Evolutionary conservation across 2,113 vertebrate species (phyloP).

Genomic region (Cathartes aura): DNA sequence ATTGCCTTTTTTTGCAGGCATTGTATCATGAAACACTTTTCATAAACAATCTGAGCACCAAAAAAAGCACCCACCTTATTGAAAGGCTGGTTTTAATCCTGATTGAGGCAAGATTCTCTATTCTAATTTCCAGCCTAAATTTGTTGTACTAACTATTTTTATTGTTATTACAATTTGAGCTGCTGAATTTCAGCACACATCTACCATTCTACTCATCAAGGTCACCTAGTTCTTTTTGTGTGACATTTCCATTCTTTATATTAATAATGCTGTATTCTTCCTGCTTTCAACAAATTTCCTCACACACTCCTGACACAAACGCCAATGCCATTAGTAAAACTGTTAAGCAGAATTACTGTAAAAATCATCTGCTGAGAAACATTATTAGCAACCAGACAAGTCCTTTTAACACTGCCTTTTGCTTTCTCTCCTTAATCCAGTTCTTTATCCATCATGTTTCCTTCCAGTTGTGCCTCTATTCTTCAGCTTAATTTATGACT

Average conservation of each 20-base stretch:
- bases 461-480: neutral
- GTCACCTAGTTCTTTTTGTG: neutral
- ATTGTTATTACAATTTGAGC: neutral
- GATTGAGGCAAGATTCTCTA: neutral
- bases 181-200: neutral
- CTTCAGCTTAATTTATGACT: neutral
- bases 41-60: neutral
- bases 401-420: neutral
- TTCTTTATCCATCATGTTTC: neutral
- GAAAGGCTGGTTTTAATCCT: neutral
- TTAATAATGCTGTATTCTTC: neutral
- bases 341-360: accelerated
- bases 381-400: neutral
- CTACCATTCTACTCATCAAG: neutral
- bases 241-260: neutral
- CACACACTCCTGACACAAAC: neutral
- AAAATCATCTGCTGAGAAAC: neutral
- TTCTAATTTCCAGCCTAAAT: neutral
- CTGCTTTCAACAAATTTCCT: neutral
- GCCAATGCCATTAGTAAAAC: neutral
- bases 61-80: neutral
- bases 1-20: neutral
- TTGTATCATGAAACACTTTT: neutral
- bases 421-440: neutral
- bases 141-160: neutral